Conservation (phyloP, 2,797 vertebrate genomes). For the Siniperca obscura region DNA sequence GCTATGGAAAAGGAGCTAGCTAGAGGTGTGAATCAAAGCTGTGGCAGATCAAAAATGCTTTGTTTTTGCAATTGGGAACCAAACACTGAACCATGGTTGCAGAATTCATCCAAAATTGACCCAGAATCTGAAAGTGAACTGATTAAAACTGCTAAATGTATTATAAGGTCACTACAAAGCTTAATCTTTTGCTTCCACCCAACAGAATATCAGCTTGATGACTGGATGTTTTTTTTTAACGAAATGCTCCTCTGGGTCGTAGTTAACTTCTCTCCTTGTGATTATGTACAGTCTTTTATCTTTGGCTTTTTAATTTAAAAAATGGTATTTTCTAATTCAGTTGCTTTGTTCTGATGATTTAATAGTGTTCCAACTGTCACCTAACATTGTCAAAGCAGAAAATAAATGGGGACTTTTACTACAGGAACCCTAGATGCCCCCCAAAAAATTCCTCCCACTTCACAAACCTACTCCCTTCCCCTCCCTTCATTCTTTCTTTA, state of each 20-base stretch:
- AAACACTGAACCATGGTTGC: background rate
- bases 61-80: background rate
- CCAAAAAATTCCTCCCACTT: background rate
- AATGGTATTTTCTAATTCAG: background rate
- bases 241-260: background rate
- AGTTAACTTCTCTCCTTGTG: background rate
- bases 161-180: background rate
- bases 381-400: background rate
- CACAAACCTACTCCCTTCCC: background rate
- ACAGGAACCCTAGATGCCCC: no score
- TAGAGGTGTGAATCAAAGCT: background rate
- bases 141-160: background rate
- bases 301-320: background rate
- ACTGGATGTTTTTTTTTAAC: background rate
- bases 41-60: background rate
- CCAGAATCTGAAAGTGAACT: background rate
- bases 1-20: background rate
- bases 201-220: background rate
- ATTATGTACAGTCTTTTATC: background rate
- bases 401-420: background rate
- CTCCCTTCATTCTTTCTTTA: background rate
- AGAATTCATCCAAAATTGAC: background rate
- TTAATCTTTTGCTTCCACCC: background rate
- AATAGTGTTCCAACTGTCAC: slow-evolving; percentile 1
- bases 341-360: slow-evolving; percentile 1